Evolutionary conservation across 2,888 invertebrate genomes (phyloP).

Genomic region (Apotomis turbidana): DNA sequence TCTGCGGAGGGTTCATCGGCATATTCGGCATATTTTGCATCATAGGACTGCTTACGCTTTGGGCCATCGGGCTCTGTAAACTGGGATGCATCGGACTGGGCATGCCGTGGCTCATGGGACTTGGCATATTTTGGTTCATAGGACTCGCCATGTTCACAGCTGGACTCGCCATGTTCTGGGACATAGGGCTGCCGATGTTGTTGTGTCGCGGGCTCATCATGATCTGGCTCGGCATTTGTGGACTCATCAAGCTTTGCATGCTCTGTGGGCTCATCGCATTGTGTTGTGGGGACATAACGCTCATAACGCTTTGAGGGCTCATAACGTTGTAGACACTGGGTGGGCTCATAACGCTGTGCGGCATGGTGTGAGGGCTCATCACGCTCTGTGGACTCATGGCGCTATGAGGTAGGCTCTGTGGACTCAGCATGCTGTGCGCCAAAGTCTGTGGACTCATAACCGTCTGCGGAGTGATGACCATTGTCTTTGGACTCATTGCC

Average conservation of each 20-base stretch:
- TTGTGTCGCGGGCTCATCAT: conserved; percentile 77
- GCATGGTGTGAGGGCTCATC: conserved; percentile 72
- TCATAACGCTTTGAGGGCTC: conserved; percentile 80
- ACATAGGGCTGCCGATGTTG: conserved; percentile 63
- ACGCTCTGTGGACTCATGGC: conserved; percentile 78
- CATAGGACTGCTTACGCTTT: conserved; percentile 74
- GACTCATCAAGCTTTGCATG: conserved; percentile 77
- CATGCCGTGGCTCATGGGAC: conserved; percentile 77
- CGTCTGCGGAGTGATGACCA: conserved; percentile 71
- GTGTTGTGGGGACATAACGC: conserved; percentile 79
- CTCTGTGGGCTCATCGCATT: conserved; percentile 80
- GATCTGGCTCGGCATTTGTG: conserved; percentile 77
- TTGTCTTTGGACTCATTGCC: conserved; percentile 68
- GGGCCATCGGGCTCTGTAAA: conserved; percentile 74
- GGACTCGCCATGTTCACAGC: conserved; percentile 70
- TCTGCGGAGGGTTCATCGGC: conserved; percentile 65
- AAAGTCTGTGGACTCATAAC: conserved; percentile 73
- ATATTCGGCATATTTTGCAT: conserved; percentile 74
- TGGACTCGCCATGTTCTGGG: conserved; percentile 71
- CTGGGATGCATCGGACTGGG: conserved; percentile 77
- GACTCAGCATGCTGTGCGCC: conserved; percentile 75
- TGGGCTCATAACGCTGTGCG: conserved; percentile 75
- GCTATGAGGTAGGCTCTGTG: conserved; percentile 76
- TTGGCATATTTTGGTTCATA: conserved; percentile 65
- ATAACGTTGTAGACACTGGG: conserved; percentile 75